Evolutionary conservation across 1,140 invertebrate species (phyloP), one percentile per base, ranked within the genome.

Genomic region (Drosophila mayri): DNA sequence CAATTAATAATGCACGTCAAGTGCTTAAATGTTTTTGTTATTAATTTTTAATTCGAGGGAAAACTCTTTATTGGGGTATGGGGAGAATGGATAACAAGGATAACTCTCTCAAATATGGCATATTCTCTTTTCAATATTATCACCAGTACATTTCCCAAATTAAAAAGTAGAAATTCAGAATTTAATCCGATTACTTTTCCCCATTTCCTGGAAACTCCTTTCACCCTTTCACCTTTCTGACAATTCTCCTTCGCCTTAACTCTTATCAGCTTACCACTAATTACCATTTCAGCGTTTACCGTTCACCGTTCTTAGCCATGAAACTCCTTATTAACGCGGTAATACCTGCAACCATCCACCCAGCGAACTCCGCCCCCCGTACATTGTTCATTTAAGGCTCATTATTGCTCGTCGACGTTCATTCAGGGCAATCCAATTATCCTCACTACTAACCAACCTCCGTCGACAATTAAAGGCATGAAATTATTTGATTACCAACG

Each of bases 401-500:
- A 64, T 79, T 86, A 79, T 76, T 76, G 74, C 49, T 59, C 49
- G 35, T 38, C 60, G 65, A 32, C 65, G 52, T 49, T 76, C 65
- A 75, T 79, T 83, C 57, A 65, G 67, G 62, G 62, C 67, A 64
- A 76, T 64, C 49, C 65, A 84, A 84, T 78, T 68, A 68, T 78
- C 60, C 73, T 40, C 60, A 40, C 63, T 61, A 62, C 63, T 58
- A 62, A 76, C 50, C 73, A 46, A 76, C 37, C 47, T 50, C 57
- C 43, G 46, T 6, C 38, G 80, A 74, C 83, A 87, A 87, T 87
- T 87, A 87, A 88, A 88, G 61, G 72, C 64, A 79, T 80, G 84
- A 84, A 88, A 87, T 88, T 88, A 87, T 87, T 87, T 88, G 80
- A 87, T 88, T 87, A 88, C 84, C 84, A 72, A 49, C 70, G 70